Conservation (phyloP, 2,113 vertebrate genomes). For the Zapus hudsonius region DNA sequence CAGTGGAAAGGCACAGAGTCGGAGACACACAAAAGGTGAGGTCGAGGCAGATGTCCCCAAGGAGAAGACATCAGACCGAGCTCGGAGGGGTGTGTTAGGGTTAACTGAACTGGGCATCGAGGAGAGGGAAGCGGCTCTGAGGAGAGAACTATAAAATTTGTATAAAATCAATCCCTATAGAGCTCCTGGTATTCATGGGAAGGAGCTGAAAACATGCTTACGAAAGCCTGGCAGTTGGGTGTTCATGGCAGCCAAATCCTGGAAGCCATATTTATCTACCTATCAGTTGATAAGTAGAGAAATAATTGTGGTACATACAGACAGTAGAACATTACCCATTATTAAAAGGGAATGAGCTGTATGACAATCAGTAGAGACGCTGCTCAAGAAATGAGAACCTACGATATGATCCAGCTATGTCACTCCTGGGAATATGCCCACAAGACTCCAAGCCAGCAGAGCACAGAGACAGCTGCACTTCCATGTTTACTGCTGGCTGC, state of each 20-base stretch:
- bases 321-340: background rate
- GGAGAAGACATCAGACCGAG: background rate
- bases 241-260: background rate
- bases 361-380: background rate
- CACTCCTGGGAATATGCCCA: background rate
- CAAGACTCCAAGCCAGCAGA: background rate
- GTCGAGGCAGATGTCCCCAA: background rate
- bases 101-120: background rate
- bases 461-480: background rate
- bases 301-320: background rate
- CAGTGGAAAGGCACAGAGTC: background rate
- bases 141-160: background rate
- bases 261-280: background rate
- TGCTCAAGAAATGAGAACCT: background rate
- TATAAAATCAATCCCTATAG: background rate
- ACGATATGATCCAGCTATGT: background rate
- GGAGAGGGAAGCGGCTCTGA: background rate
- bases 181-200: background rate
- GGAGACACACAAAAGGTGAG: background rate
- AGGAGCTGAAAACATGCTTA: background rate
- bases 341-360: background rate
- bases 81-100: background rate
- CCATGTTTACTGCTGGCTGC: no score
- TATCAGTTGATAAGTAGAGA: background rate
- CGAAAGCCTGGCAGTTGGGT: background rate